phyloP scores from a whole-genome alignment of 30 jellyfish, hydroid and myxozoan genomes.

The Cassiopea xamachana region DNA sequence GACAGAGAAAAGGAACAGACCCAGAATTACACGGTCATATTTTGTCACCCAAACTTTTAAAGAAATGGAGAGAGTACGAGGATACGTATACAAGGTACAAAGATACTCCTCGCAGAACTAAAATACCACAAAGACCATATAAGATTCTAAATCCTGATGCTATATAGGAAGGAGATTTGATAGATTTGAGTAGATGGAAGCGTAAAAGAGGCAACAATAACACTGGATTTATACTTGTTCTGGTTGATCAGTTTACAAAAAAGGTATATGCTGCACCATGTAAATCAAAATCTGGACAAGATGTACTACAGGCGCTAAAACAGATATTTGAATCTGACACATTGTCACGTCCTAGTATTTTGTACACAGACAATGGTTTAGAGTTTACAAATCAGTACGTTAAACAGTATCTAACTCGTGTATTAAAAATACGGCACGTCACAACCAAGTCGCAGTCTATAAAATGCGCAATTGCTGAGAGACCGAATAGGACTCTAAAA shows the following conservation, averaged over 20 bases:
- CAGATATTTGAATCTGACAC: neutral
- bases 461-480: neutral
- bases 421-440: neutral
- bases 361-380: neutral
- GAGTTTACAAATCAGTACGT: neutral
- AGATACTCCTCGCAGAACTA: neutral
- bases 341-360: neutral
- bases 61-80: neutral
- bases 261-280: neutral
- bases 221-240: neutral
- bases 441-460: neutral
- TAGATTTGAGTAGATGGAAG: neutral
- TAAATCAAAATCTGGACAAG: neutral
- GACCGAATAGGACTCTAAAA: neutral
- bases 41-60: neutral
- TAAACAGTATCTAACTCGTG: neutral
- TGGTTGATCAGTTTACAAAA: neutral
- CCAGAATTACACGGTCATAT: neutral
- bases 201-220: neutral
- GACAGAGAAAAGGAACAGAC: too few species aligned
- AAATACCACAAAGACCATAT: neutral
- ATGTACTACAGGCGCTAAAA: neutral
- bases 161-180: neutral
- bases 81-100: neutral
- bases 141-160: neutral